Base-by-base conservation (phyloP, 2,113 vertebrate species). In the Rhea pennata region DNA sequence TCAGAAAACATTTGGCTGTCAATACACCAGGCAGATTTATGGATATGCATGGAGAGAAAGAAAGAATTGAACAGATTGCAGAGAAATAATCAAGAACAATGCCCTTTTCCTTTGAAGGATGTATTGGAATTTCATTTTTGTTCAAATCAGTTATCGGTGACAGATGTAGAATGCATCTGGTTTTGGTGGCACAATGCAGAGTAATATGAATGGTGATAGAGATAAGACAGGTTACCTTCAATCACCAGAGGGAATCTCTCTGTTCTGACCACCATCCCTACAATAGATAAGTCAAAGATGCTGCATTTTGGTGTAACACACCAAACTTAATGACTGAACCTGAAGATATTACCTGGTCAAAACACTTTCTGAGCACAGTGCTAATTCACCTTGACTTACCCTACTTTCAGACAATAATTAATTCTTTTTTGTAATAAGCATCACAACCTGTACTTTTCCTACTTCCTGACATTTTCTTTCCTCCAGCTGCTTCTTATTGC, bases 1-100 rank as follows among this genome's bases (percentile, higher is more conserved):
- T 71, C 83, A 85, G 80, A 85, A 95, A 95, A 84, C 33, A 42
- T 94, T 93, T 61, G 71, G 59, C 24, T 93, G 94, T 97, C 94
- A 76, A 76, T 95, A 56, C 19, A 74, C 33, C 19, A 8, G 39
- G 83, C 74, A 92, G 91, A 80, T 93, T 85, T 95, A 93, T 66
- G 54, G 23, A 66, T 69, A 24, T 3, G 12, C 10, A 10, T 2
- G 42, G 33, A 64, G 3, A 85, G 53, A 87, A 59, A 44, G 15
- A 83, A 62, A 56, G 15, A 78, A 88, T 40, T 87, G 33, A 87
- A 48, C 16, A 50, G 44, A 76, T 93, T 92, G 83, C 39, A 65
- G 73, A 92, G 33, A 85, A 94, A 76, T 29, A 92, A 33, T 64
- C 44, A 42, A 64, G 48, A 79, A 70, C 20, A 81, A 87, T 88